Base-by-base conservation (phyloP, 2,888 invertebrate species). In the Phalangium opilio region DNA sequence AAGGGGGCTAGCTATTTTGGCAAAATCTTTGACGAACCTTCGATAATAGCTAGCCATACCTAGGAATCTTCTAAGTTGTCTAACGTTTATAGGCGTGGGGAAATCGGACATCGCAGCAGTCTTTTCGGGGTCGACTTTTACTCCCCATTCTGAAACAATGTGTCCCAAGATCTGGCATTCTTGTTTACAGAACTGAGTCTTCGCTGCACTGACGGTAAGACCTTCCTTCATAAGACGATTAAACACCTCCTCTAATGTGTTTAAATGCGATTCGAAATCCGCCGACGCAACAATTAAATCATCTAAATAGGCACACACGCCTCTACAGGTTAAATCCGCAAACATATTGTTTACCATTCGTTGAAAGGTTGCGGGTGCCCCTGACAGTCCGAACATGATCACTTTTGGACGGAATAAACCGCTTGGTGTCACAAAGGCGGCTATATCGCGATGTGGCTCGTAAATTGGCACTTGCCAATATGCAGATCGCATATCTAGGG, bases 341-440 rank as follows among this genome's bases (percentile, higher is more conserved):
- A 60, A 43, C 3, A 57, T 20, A 14, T 27, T 43, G 12, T 59
- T 48, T 55, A 61, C 59, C 14, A 53, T 49, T 3, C 57, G 51
- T 41, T 58, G 55, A 41, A 57, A 61, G 1, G 58, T 56, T 1
- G 52, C 51, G 1, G 54, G 53, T 1, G 58, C 58, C 43, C 58
- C 57, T 2, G 45, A 41, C 2, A 62, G 43, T 0, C 59, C 59
- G 45, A 61, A 59, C 2, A 57, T 57, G 52, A 61, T 55, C 3
- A 55, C 52, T n/a, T 47, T 52, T 35, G 57, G 62, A 44, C 61
- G 50, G 40, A 50, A 61, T 3, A 54, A 47, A 1, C 58, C 57
- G 4, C 48, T 14, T 3, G 51, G 51, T 1, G 48, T 50, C 0
- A 51, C 44, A 43, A 62, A 61, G 1, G 58, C 57, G 0, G 59